A percentile compares a stretch with the other conserved stretches of the same genome.
Evolutionary conservation across 2,797 vertebrate genomes (phyloP).

Genomic region (Euthynnus affinis): DNA sequence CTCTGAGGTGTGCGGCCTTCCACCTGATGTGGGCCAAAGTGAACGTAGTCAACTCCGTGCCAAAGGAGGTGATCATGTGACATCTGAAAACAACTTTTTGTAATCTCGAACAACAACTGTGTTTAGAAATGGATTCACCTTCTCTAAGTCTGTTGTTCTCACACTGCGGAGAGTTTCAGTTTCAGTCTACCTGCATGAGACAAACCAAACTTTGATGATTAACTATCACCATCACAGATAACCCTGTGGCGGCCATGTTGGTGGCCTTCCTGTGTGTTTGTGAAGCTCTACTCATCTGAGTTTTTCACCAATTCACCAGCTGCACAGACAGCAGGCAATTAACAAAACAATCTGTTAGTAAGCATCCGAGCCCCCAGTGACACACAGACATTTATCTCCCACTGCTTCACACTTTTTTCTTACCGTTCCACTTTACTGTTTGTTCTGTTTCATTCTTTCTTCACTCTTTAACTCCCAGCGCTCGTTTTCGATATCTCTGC

Average conservation of each 20-base stretch:
- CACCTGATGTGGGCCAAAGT: slow-evolving; percentile 84
- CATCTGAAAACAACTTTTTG: background rate
- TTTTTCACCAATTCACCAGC: slow-evolving; percentile 66
- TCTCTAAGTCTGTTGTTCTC: background rate
- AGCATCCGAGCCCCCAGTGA: slow-evolving; percentile 22
- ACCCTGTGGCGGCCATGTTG: slow-evolving; percentile 15
- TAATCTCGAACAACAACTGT: background rate
- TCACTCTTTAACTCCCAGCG: slow-evolving; percentile 1
- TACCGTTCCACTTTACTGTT: slow-evolving; percentile 14
- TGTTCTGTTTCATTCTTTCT: background rate
- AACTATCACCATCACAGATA: slow-evolving; percentile 11
- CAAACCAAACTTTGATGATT: background rate
- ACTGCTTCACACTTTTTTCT: slow-evolving; percentile 21
- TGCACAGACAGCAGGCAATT: slow-evolving; percentile 66
- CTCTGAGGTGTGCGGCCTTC: slow-evolving; percentile 86
- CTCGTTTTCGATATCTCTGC: slow-evolving; percentile 16
- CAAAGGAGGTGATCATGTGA: slow-evolving; percentile 65
- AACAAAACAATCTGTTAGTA: slow-evolving; percentile 62
- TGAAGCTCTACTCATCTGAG: slow-evolving; percentile 25
- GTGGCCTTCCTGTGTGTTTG: slow-evolving; percentile 37
- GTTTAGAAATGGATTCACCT: slow-evolving; percentile 27
- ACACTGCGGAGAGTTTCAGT: background rate
- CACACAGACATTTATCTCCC: slow-evolving; percentile 27
- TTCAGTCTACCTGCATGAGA: slow-evolving; percentile 19
- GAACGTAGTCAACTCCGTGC: slow-evolving; percentile 62